Evolutionary conservation across 2,113 vertebrate genomes (phyloP).

Genomic region (Nycticebus coucang): DNA sequence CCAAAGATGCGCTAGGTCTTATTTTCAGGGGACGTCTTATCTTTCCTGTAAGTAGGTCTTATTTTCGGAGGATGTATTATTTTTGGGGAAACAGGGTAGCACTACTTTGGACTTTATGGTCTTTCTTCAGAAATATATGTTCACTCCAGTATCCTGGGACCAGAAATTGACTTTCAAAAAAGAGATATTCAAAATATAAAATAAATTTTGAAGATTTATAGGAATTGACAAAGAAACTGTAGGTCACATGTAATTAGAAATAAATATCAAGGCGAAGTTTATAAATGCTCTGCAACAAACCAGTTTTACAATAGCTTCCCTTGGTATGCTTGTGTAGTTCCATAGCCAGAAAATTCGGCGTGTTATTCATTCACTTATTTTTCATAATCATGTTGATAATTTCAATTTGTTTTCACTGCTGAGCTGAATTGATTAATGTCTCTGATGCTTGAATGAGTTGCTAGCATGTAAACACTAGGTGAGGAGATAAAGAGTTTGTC

Average conservation of each 20-base stretch:
- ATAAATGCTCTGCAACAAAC: neutral
- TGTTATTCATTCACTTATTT: neutral
- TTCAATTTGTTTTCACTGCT: conserved; percentile 19
- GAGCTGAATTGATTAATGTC: neutral
- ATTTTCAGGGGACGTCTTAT: too few relatives aligned
- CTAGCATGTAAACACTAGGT: neutral
- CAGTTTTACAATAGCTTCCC: neutral
- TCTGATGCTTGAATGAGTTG: neutral
- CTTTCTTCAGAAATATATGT: neutral
- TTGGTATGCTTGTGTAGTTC: neutral
- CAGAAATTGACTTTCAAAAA: neutral
- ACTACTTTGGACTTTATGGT: neutral
- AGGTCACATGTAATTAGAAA: neutral
- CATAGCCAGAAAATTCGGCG: neutral
- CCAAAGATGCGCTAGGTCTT: too few relatives aligned
- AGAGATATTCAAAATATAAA: neutral
- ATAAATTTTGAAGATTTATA: neutral
- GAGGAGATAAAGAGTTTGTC: neutral
- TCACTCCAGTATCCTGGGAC: neutral
- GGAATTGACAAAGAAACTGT: neutral
- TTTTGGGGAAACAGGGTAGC: too few relatives aligned
- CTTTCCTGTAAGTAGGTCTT: too few relatives aligned
- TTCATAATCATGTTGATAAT: neutral
- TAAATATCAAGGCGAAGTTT: neutral
- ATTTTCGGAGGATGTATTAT: too few relatives aligned